Evolutionary conservation across 2,113 vertebrate genomes (phyloP).

Genomic region (Rhinoderma darwinii): DNA sequence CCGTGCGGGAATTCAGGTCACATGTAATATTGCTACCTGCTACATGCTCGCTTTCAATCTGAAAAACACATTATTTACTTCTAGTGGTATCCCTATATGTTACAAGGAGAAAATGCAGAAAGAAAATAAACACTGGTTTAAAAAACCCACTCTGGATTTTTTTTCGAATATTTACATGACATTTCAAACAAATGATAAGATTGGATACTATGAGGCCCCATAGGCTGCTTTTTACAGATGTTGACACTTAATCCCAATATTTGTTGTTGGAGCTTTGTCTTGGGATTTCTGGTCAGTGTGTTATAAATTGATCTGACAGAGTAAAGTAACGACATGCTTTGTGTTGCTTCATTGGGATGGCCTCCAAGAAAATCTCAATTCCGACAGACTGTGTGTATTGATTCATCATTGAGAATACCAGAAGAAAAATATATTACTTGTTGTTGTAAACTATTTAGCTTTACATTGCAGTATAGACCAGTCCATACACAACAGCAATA

Average conservation of each 20-base stretch:
- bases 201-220: constrained; percentile 57
- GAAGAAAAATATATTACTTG: constrained; percentile 52
- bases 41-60: not conserved
- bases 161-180: constrained; percentile 58
- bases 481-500: not conserved
- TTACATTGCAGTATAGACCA: constrained; percentile 6
- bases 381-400: constrained; percentile 56
- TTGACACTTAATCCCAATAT: constrained; percentile 47
- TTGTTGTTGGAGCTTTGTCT: constrained; percentile 49
- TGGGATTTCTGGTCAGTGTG: constrained; percentile 46
- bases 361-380: constrained; percentile 54
- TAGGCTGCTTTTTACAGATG: constrained; percentile 52
- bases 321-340: constrained; percentile 52
- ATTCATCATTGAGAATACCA: constrained; percentile 53
- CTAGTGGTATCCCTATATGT: constrained; percentile 25
- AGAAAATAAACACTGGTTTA: constrained; percentile 36
- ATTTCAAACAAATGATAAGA: constrained; percentile 59
- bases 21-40: constrained; percentile 17
- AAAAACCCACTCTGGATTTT: constrained; percentile 49
- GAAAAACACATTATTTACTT: constrained; percentile 32
- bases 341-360: constrained; percentile 49
- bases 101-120: constrained; percentile 8
- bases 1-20: constrained; percentile 20
- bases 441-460: constrained; percentile 31
- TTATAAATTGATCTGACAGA: constrained; percentile 53